Evolutionary conservation across 2,797 vertebrate species (phyloP), one percentile per base, ranked within the genome.

Genomic region (Hyperoplus immaculatus): DNA sequence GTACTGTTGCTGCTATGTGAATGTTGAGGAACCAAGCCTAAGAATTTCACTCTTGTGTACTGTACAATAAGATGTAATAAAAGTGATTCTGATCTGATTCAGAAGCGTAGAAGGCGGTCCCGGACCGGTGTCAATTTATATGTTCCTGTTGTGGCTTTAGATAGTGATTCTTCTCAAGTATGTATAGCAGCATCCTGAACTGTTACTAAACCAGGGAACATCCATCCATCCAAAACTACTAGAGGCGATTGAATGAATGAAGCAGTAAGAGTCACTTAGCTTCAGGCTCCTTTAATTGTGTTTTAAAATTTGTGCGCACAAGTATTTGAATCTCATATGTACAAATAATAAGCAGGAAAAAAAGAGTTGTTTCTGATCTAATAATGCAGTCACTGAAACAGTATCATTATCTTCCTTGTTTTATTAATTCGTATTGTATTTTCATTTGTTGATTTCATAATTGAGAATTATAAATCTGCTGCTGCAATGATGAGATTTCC

Each of bases 401-500:
- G 29, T 51, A 43, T 1, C n/a, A 10, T 41, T 39, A 4, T 49
- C 45, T n/a, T 13, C 36, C 11, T n/a, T 42, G 36, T 21, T 73
- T 68, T 63, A 18, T 80, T 36, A 3, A 3, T 21, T 55, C 18
- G 8, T 57, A 53, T 68, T 21, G 12, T 6, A n/a, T 50, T 10
- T 64, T 3, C n/a, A 43, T 69, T 42, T 64, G 14, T 65, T 50
- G 5, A 41, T 75, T 71, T 50, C n/a, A 67, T 50, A 56, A 36
- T 50, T 50, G 8, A 39, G 15, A 62, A 62, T 59, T 13, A 49
- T 29, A 74, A 75, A 61, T 69, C 36, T 45, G 43, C 62, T 67
- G 54, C 61, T 54, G 63, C 53, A 47, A 42, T 68, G 36, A 72
- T 64, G 63, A 57, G 9, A 75, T 67, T 72, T 69, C 14, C 29